Evolutionary conservation across 2,888 invertebrate genomes (phyloP).

Genomic region (Sarcophaga caerulescens): DNA sequence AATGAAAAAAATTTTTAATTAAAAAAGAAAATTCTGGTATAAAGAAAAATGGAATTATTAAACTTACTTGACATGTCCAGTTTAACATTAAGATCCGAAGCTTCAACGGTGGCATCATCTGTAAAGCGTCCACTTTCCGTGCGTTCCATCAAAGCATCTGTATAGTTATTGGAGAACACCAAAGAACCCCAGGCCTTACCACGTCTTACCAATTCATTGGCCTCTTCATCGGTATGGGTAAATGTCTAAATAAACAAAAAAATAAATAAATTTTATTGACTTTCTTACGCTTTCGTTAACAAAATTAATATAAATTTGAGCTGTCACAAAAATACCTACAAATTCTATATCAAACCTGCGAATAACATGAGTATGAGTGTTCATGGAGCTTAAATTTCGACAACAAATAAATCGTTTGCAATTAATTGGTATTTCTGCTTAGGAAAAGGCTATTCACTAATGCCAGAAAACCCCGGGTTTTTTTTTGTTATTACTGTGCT

Average conservation of each 20-base stretch:
- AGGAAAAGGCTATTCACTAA: neutral
- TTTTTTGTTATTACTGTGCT: neutral
- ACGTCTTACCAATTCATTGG: constrained; percentile 85
- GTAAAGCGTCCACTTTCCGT: constrained; percentile 84
- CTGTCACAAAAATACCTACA: constrained; percentile 14
- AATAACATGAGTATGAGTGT: too few species aligned
- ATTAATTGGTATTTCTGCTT: neutral
- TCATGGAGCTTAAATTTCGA: neutral
- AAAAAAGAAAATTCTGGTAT: neutral
- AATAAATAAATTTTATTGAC: constrained; percentile 2
- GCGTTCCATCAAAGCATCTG: constrained; percentile 85
- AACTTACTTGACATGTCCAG: constrained; percentile 92
- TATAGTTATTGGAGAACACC: constrained; percentile 89
- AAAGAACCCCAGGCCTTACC: constrained; percentile 91
- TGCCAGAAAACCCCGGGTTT: neutral
- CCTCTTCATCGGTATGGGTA: constrained; percentile 82
- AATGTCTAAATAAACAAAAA: constrained; percentile 56
- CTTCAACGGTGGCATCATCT: constrained; percentile 83
- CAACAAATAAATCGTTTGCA: neutral
- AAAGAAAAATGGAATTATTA: neutral
- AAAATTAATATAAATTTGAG: constrained; percentile 19
- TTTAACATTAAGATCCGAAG: constrained; percentile 86
- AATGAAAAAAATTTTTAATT: neutral
- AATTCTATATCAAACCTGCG: neutral
- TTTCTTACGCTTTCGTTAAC: neutral